A percentile compares a stretch with the other conserved stretches of the same genome.
Evolutionary conservation across 1,140 invertebrate species (phyloP).

Genomic region (Hylaeus volcanicus): DNA sequence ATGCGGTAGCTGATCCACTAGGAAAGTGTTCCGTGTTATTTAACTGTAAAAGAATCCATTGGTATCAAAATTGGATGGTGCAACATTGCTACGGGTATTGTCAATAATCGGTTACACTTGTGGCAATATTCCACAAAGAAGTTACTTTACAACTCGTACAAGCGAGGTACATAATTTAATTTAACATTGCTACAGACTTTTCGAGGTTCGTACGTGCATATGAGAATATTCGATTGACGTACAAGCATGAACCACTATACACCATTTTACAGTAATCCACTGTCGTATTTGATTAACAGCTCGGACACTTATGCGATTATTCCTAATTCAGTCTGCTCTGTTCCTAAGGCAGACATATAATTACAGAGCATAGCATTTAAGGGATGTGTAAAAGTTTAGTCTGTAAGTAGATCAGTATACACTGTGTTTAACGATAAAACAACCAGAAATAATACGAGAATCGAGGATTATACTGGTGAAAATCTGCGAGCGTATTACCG

Average conservation of each 20-base stretch:
- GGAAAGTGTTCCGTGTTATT: background rate
- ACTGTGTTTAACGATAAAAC: conserved; percentile 36
- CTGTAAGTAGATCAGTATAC: conserved; percentile 59
- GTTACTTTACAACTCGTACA: conserved; percentile 26
- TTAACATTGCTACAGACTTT: conserved; percentile 20
- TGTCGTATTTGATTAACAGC: conserved; percentile 39
- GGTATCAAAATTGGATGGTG: background rate
- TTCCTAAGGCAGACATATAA: conserved; percentile 48
- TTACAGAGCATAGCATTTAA: conserved; percentile 63
- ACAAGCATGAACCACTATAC: conserved; percentile 31
- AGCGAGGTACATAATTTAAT: conserved; percentile 40
- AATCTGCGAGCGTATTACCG: conserved; percentile 67
- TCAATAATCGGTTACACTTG: background rate
- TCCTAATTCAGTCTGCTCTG: conserved; percentile 53
- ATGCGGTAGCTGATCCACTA: background rate
- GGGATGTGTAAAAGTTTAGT: conserved; percentile 62
- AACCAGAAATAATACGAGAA: conserved; percentile 48
- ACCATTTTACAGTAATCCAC: conserved; percentile 25
- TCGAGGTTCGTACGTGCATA: conserved; percentile 26
- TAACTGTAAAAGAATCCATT: background rate
- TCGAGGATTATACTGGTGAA: conserved; percentile 54
- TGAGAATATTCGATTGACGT: conserved; percentile 34
- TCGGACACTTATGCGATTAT: conserved; percentile 47
- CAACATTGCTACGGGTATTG: background rate
- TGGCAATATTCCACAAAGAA: conserved; percentile 1